Evolutionary conservation across 2,797 vertebrate species (phyloP).

Genomic region (Poeciliopsis gracilis): DNA sequence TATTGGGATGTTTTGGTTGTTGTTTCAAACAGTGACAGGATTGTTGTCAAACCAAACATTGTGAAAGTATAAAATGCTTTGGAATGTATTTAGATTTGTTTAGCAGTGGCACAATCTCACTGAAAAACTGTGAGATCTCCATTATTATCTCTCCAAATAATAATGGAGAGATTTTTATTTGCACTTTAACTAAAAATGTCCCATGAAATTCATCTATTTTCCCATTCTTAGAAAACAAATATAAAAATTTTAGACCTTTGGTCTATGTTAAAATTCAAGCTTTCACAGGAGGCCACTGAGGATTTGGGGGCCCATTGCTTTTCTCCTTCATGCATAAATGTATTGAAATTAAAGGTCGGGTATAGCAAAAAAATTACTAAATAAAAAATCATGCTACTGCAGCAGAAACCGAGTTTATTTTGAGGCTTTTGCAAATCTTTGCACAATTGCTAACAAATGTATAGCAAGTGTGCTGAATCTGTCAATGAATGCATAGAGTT

Average conservation of each 20-base stretch:
- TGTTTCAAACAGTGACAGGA: neutral
- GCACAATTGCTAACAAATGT: neutral
- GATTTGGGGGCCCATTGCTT: neutral
- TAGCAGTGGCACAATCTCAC: neutral
- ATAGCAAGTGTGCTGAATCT: neutral
- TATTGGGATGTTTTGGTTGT: neutral
- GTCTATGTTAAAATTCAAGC: neutral
- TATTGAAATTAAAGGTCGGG: neutral
- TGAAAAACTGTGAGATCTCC: neutral
- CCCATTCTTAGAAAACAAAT: neutral
- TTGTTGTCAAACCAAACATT: neutral
- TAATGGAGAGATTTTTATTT: neutral
- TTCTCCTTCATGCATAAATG: neutral
- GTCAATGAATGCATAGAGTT: neutral
- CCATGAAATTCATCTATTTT: neutral
- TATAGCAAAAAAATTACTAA: neutral
- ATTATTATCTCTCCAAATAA: too few species aligned
- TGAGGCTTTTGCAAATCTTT: neutral
- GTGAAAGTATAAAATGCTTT: neutral
- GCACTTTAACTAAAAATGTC: neutral
- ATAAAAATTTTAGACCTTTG: neutral
- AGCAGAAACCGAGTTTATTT: neutral
- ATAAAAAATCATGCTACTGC: neutral
- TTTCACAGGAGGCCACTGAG: neutral
- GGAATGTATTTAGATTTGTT: neutral